These are phyloP conservation scores for Chelon labrosus DNA, from an alignment of 2,797 vertebrate genomes.

Conservation along the genomic window DNA sequence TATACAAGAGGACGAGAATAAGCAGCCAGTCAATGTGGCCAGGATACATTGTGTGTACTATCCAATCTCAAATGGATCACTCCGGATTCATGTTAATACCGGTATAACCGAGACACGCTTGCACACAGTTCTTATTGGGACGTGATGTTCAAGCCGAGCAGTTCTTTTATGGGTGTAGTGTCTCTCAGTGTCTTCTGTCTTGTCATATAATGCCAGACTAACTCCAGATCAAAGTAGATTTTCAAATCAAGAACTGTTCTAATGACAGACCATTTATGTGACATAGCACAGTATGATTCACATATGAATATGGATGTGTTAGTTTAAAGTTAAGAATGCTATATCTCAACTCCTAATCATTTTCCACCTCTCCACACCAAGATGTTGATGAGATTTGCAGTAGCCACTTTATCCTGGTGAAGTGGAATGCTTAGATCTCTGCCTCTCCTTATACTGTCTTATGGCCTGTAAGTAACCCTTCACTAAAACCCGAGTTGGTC, in stretches of 20 bases:
- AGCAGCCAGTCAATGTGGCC: too few species aligned
- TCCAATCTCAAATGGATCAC: too few species aligned
- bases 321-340: background rate
- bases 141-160: background rate
- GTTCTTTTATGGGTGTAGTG: background rate
- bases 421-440: conserved; percentile 59
- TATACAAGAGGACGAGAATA: too few species aligned
- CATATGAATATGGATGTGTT: background rate
- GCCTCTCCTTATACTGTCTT: conserved; percentile 30
- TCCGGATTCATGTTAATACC: too few species aligned
- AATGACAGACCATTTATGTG: background rate
- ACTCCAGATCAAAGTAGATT: background rate
- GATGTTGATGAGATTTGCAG: conserved; percentile 53
- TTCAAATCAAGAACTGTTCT: background rate
- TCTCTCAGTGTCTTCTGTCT: background rate
- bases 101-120: background rate
- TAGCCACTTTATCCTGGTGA: conserved; percentile 23
- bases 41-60: too few species aligned
- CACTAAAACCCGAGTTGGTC: conserved; percentile 55
- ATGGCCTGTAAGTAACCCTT: conserved; percentile 69
- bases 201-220: background rate
- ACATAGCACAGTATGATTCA: background rate
- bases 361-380: conserved; percentile 14
- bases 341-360: background rate
- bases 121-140: too few species aligned